Evolutionary conservation across 2,797 vertebrate genomes (phyloP), one percentile per base, ranked within the genome.

Genomic region (Alcedo atthis): DNA sequence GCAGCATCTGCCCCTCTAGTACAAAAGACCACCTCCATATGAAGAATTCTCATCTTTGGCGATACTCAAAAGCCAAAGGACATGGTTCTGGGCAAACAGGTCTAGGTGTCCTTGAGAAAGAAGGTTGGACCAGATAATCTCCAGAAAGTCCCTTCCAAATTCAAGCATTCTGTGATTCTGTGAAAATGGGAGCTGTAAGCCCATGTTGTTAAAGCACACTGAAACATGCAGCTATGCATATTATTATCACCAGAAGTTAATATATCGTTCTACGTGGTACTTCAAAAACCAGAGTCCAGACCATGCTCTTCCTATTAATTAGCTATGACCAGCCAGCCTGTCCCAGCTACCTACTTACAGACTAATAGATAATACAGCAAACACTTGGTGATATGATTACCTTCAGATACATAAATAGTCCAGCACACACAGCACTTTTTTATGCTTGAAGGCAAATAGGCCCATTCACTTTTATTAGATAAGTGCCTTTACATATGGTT

Each of bases 381-480:
- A 69, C 8, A 5, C 20, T 0, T 64, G 26, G 46, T 10, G 2
- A 30, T 40, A 3, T 11, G 8, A 8, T 62, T n/a, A 9, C 16
- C 12, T 88, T 63, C 57, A 74, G 28, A 14, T 3, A 67, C 6
- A 13, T 15, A 12, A 78, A 66, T 1, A 37, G 28, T 35, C 32
- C 61, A 67, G 33, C 63, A 67, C 40, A 63, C 9, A 7, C 33
- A 49, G 40, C 67, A 45, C 28, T 59, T 76, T 22, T 12, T 30
- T 15, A 18, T 33, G 16, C 40, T 28, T 76, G 55, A 86, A 67
- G 25, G 15, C 14, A 90, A 87, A 69, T 9, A 62, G 0, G 0
- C 9, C 13, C 28, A 49, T 92, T 74, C 21, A 48, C 40, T 67
- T 63, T n/a, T n/a, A 37, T 75, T 62, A 78, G 17, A 48, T n/a